These are phyloP conservation scores for Neofelis nebulosa DNA, from an alignment of 2,113 vertebrate genomes.

Conservation along the genomic window DNA sequence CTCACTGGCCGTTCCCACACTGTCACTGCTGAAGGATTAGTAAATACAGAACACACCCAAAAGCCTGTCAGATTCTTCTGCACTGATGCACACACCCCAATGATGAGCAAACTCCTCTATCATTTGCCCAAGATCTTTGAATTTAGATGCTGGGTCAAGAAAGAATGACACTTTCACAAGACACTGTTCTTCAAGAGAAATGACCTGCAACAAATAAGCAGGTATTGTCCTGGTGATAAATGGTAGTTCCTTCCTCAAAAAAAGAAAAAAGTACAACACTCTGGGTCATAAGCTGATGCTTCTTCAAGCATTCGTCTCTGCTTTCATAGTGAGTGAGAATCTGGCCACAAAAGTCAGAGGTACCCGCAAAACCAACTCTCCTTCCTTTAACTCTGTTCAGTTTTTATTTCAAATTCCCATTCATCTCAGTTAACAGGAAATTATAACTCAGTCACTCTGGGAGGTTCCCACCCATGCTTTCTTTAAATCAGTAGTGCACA, in stretches of 20 bases:
- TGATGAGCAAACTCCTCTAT: slow-evolving; percentile 79
- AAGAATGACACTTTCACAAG: slow-evolving; percentile 76
- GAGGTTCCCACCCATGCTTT: background rate
- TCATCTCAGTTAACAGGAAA: background rate
- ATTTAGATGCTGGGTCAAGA: slow-evolving; percentile 82
- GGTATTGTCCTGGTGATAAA: slow-evolving; percentile 64
- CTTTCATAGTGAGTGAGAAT: too few relatives aligned
- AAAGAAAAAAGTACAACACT: background rate
- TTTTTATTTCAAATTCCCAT: background rate
- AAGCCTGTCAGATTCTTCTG: slow-evolving; percentile 83
- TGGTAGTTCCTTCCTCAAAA: slow-evolving; percentile 40
- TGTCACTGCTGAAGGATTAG: slow-evolving; percentile 72
- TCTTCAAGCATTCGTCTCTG: background rate
- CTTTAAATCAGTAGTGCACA: background rate
- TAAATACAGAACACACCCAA: slow-evolving; percentile 78
- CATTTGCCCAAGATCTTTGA: slow-evolving; percentile 81
- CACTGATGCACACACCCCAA: slow-evolving; percentile 76
- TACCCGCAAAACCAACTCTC: background rate
- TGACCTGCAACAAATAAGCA: slow-evolving; percentile 59
- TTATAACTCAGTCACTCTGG: background rate
- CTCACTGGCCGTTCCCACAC: slow-evolving; percentile 75
- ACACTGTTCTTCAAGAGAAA: slow-evolving; percentile 81
- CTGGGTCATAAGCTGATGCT: background rate
- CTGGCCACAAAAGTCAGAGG: background rate
- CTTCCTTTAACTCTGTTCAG: background rate